phyloP scores from a whole-genome alignment of 2,113 vertebrate genomes.

The Corythaeola cristata region DNA sequence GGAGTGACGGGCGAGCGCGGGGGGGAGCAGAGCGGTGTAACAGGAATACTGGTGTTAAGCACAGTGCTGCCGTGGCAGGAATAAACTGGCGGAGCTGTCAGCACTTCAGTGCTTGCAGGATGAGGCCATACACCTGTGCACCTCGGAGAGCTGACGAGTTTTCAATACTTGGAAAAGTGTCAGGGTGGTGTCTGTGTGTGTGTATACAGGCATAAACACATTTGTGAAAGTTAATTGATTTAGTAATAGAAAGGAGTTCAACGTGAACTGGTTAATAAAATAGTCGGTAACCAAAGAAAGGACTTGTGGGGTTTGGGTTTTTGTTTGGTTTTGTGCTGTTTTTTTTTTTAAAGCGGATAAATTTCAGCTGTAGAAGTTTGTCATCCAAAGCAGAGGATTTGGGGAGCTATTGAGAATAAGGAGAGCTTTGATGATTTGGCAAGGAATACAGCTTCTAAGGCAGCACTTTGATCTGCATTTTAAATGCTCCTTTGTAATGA shows the following conservation, averaged over 20 bases:
- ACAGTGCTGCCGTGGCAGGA: neutral
- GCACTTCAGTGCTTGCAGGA: neutral
- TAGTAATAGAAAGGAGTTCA: neutral
- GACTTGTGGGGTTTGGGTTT: neutral
- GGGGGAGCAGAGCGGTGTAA: fast-evolving
- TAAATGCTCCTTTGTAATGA: slow-evolving; percentile 65
- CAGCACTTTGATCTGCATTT: slow-evolving; percentile 53
- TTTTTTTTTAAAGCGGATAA: neutral
- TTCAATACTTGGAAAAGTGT: neutral
- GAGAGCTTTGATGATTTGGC: slow-evolving; percentile 49
- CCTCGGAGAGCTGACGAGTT: neutral
- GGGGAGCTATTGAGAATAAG: slow-evolving; percentile 38
- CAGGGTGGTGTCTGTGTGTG: neutral
- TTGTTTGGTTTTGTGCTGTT: fast-evolving
- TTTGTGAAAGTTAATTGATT: neutral
- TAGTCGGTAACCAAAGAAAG: neutral
- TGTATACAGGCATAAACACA: neutral
- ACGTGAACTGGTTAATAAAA: neutral
- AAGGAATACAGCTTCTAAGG: slow-evolving; percentile 4
- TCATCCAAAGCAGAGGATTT: slow-evolving; percentile 33
- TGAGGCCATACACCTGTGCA: fast-evolving
- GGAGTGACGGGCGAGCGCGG: fast-evolving
- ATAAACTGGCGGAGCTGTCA: neutral
- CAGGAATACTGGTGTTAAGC: fast-evolving
- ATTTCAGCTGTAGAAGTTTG: slow-evolving; percentile 19